A percentile compares a stretch with the other conserved stretches of the same genome.
Conservation (phyloP, 2,797 vertebrate species). For the Orestias chungarensis region DNA sequence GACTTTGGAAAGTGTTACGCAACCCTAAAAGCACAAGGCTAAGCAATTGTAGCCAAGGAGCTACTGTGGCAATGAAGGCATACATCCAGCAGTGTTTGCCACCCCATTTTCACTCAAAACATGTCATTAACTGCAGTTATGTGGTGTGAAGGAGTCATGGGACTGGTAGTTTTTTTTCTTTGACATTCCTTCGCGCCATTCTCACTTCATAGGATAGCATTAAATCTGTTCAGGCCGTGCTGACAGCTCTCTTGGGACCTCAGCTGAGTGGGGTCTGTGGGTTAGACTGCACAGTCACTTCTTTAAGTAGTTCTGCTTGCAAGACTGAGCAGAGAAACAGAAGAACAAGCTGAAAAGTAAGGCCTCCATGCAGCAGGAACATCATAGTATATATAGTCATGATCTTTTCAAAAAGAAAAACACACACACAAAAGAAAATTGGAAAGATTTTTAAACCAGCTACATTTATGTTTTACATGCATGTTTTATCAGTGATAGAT, state of each 20-base stretch:
- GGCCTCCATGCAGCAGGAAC: neutral
- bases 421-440: neutral
- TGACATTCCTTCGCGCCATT: constrained; percentile 21
- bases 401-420: neutral
- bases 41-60: constrained; percentile 31
- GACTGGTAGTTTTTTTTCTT: constrained; percentile 27
- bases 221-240: constrained; percentile 47
- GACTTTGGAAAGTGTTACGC: constrained; percentile 53
- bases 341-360: constrained; percentile 1
- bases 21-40: constrained; percentile 34
- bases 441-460: neutral
- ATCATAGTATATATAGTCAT: neutral
- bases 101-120: constrained; percentile 55
- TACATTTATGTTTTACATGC: neutral
- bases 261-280: constrained; percentile 31
- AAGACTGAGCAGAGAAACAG: constrained; percentile 11
- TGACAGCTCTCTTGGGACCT: constrained; percentile 41
- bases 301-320: constrained; percentile 21
- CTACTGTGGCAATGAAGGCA: constrained; percentile 41
- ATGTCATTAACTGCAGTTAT: constrained; percentile 53
- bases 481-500: neutral
- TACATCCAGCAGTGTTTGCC: constrained; percentile 52
- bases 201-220: constrained; percentile 44
- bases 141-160: constrained; percentile 30
- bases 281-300: constrained; percentile 23